Evolutionary conservation across 2,797 vertebrate species (phyloP).

Genomic region (Miopithecus talapoin): DNA sequence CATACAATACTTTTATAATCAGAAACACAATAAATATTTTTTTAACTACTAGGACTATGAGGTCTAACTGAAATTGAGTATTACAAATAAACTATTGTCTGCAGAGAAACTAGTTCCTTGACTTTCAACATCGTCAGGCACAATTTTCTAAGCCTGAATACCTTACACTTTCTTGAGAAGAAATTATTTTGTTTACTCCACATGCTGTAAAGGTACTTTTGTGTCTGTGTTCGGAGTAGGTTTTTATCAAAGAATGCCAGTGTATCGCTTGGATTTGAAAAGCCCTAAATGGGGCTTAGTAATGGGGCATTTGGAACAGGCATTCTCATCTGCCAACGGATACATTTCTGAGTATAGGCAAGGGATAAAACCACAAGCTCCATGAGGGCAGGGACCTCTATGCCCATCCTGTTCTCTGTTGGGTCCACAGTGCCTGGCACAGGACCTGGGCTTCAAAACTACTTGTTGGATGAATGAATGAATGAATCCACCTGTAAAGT

Average conservation of each 20-base stretch:
- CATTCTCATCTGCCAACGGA: background rate
- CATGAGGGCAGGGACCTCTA: background rate
- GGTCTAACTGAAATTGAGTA: conserved; percentile 41
- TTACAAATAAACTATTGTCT: background rate
- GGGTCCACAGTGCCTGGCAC: background rate
- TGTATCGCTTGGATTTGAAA: background rate
- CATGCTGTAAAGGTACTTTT: background rate
- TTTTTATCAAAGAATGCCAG: background rate
- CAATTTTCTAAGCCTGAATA: conserved; percentile 49
- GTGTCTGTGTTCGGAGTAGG: background rate
- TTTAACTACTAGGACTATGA: background rate
- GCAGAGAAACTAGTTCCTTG: background rate
- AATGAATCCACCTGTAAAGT: background rate
- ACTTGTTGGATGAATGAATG: background rate
- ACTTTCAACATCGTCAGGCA: background rate
- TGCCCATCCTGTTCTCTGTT: background rate
- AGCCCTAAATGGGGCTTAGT: background rate
- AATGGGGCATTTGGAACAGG: background rate
- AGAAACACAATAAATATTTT: conserved; percentile 29
- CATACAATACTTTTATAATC: conserved; percentile 23
- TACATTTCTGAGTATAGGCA: background rate
- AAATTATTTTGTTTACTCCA: conserved; percentile 49
- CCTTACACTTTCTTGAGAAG: background rate
- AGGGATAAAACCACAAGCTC: background rate
- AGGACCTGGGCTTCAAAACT: background rate